phyloP scores from a whole-genome alignment of 2,888 invertebrate species.

The Leptogaster cylindrica region DNA sequence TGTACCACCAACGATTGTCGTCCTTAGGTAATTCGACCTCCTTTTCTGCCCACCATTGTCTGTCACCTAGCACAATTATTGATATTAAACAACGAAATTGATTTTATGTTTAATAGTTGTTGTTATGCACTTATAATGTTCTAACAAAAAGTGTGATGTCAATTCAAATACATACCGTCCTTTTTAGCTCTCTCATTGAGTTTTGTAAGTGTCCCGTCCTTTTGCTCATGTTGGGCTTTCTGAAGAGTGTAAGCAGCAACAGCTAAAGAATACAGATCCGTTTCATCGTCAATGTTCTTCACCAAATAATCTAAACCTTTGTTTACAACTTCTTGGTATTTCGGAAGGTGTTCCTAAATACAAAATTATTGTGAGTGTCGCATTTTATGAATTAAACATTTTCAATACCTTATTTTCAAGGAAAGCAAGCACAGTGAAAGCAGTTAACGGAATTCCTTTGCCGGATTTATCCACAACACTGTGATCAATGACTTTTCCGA shows the following conservation, averaged over 20 bases:
- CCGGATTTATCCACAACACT: constrained; percentile 69
- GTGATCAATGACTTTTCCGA: constrained; percentile 71
- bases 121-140: no score
- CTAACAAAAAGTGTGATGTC: no score
- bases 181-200: constrained; percentile 64
- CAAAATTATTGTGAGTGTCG: no score
- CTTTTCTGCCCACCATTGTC: constrained; percentile 73
- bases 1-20: constrained; percentile 68
- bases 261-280: constrained; percentile 78
- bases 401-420: constrained; percentile 68
- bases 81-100: no score
- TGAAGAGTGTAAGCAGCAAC: constrained; percentile 79
- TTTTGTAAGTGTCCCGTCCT: constrained; percentile 68
- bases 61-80: no score
- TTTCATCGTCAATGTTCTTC: constrained; percentile 69
- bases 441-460: constrained; percentile 77
- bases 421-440: constrained; percentile 78
- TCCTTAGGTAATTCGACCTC: constrained; percentile 63
- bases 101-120: no score
- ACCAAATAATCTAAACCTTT: constrained; percentile 73
- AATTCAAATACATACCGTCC: constrained; percentile 54
- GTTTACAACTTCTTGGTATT: neutral
- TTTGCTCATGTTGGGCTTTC: constrained; percentile 74
- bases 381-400: constrained; percentile 46
- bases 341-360: neutral